A percentile compares a stretch with the other conserved stretches of the same genome.
Conservation (phyloP, 2,113 vertebrate species). For the Menidia beryllina region DNA sequence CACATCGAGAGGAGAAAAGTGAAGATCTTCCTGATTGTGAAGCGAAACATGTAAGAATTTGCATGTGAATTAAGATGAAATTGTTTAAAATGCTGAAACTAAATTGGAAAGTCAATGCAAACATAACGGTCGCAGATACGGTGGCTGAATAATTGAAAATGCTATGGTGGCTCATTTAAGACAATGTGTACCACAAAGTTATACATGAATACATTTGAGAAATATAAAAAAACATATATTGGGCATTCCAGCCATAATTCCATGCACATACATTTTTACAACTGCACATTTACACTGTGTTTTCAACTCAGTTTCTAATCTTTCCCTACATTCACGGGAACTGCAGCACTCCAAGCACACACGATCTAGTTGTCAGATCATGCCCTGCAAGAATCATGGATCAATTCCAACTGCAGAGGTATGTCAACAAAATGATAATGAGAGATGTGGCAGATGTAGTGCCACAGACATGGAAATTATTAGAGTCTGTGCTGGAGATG, state of each 20-base stretch:
- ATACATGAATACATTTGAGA: neutral
- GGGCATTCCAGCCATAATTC: slow-evolving; percentile 44
- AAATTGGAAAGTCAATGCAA: too few species aligned
- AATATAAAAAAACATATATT: neutral
- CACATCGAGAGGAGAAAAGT: slow-evolving; percentile 3
- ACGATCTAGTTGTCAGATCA: neutral
- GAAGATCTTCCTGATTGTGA: slow-evolving; percentile 34
- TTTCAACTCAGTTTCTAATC: slow-evolving; percentile 32
- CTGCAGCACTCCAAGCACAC: neutral
- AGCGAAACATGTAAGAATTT: slow-evolving; percentile 9
- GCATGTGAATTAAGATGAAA: slow-evolving; percentile 25
- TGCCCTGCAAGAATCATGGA: slow-evolving; percentile 19
- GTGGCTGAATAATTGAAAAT: neutral
- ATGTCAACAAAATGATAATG: slow-evolving; percentile 43
- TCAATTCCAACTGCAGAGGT: slow-evolving; percentile 24
- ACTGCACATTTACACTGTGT: slow-evolving; percentile 46
- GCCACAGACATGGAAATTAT: slow-evolving; percentile 33
- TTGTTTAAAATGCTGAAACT: neutral
- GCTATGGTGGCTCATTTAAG: too few species aligned
- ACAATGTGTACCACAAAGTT: slow-evolving; percentile 2
- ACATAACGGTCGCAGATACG: neutral
- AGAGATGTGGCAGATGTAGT: slow-evolving; percentile 28
- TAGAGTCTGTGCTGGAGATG: slow-evolving; percentile 32
- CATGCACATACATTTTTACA: slow-evolving; percentile 15
- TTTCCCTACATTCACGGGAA: slow-evolving; percentile 36